These are phyloP conservation scores for Parazoanthus swiftii DNA, from an alignment of 92 coral and sea anemone species.

Conservation along the genomic window DNA sequence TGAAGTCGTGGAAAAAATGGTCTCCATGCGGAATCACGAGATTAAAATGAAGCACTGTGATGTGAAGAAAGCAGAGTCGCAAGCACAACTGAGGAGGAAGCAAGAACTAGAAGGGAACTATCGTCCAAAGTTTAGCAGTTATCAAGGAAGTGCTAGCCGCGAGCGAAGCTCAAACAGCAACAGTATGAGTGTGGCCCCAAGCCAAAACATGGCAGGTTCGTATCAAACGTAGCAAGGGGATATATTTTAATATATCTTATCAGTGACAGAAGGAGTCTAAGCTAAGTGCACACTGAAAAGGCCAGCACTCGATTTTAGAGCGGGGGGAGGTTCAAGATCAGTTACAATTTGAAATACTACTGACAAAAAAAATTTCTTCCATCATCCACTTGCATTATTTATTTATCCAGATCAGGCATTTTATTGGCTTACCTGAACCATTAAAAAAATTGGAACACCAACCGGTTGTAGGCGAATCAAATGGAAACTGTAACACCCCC, in stretches of 20 bases:
- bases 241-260: neutral
- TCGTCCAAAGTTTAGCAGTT: constrained; percentile 38
- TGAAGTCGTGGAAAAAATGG: constrained; percentile 84
- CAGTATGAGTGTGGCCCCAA: constrained; percentile 5
- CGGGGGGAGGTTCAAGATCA: no score
- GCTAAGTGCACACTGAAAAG: no score
- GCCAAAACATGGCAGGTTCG: constrained; percentile 31
- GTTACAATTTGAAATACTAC: no score
- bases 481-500: no score
- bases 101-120: constrained; percentile 67
- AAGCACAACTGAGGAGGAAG: constrained; percentile 74
- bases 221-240: neutral
- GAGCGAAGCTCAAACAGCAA: constrained; percentile 5
- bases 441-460: no score
- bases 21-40: constrained; percentile 83
- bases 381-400: no score
- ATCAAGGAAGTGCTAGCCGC: constrained; percentile 31
- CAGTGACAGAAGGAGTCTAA: no score
- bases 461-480: no score
- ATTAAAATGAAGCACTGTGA: constrained; percentile 91
- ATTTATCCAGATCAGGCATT: neutral
- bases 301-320: no score
- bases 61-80: constrained; percentile 90
- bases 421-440: neutral
- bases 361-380: no score